Conservation (phyloP, 30 jellyfish, hydroid and myxozoan species). For the Aurelia sp. region DNA sequence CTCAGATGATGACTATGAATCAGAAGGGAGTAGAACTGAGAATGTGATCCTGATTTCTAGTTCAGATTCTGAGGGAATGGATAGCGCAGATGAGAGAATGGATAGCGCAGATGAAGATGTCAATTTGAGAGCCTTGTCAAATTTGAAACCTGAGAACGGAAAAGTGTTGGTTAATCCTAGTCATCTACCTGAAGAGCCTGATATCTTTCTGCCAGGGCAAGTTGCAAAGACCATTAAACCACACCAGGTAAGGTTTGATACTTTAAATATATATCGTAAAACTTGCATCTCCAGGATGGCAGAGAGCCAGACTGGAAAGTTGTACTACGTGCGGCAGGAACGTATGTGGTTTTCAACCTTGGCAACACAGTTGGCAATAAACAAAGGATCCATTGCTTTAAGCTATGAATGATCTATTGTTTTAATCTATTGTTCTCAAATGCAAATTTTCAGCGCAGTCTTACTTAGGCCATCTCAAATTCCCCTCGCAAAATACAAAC, state of each 20-base stretch:
- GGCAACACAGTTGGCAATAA: no score
- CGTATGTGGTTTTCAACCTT: no score
- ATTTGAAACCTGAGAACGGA: constrained; percentile 63
- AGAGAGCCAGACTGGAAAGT: no score
- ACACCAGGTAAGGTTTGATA: constrained; percentile 83
- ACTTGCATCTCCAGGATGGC: no score
- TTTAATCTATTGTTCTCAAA: no score
- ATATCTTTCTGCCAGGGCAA: constrained; percentile 75
- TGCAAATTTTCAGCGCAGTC: no score
- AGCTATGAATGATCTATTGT: no score
- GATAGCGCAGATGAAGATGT: constrained; percentile 33
- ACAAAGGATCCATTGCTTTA: no score
- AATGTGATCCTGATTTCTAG: constrained; percentile 37
- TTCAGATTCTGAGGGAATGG: constrained; percentile 66
- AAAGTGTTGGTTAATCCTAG: constrained; percentile 69
- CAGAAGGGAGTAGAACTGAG: constrained; percentile 34
- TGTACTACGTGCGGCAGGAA: no score
- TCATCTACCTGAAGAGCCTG: constrained; percentile 87
- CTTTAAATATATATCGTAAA: no score
- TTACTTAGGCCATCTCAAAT: no score
- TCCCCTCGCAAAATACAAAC: no score
- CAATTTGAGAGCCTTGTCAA: constrained; percentile 6
- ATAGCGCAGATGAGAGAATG: constrained; percentile 21
- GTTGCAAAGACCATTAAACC: constrained; percentile 80
- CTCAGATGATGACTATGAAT: constrained; percentile 15